These are phyloP conservation scores for Cebus imitator DNA, from an alignment of 2,113 vertebrate genomes.

Conservation along the genomic window DNA sequence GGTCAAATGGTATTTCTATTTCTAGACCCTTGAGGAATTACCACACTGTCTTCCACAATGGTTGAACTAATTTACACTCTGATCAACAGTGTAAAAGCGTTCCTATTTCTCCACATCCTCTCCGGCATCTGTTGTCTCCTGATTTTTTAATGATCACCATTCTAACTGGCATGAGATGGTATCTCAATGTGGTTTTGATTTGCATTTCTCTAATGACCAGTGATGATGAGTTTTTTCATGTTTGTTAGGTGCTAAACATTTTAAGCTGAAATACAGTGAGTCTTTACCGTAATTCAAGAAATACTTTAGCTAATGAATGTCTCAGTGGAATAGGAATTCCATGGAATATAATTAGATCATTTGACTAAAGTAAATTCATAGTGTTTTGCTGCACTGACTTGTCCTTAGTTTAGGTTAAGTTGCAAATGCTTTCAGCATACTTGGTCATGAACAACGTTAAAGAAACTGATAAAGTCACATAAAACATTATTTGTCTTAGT, in stretches of 20 bases:
- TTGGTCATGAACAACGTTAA: background rate
- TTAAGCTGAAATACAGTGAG: background rate
- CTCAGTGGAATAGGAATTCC: background rate
- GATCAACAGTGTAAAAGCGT: too few species aligned
- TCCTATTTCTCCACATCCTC: too few species aligned
- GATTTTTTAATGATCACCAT: too few species aligned
- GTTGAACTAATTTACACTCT: too few species aligned
- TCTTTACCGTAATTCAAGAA: background rate
- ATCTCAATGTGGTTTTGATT: too few species aligned
- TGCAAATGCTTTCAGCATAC: background rate
- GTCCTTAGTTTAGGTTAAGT: background rate
- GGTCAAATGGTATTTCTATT: too few species aligned
- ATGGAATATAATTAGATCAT: background rate
- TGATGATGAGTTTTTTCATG: too few species aligned
- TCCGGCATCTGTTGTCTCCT: too few species aligned
- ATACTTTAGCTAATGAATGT: background rate
- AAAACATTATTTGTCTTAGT: background rate
- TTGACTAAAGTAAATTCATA: background rate
- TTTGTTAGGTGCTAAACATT: background rate
- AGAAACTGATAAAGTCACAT: background rate
- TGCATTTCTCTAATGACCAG: too few species aligned
- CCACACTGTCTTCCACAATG: too few species aligned
- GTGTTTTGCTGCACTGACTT: background rate
- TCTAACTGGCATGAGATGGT: too few species aligned
- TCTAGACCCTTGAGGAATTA: too few species aligned